These are phyloP conservation scores for Polypterus bichir DNA, from an alignment of 2,113 vertebrate species.

Conservation along the genomic window DNA sequence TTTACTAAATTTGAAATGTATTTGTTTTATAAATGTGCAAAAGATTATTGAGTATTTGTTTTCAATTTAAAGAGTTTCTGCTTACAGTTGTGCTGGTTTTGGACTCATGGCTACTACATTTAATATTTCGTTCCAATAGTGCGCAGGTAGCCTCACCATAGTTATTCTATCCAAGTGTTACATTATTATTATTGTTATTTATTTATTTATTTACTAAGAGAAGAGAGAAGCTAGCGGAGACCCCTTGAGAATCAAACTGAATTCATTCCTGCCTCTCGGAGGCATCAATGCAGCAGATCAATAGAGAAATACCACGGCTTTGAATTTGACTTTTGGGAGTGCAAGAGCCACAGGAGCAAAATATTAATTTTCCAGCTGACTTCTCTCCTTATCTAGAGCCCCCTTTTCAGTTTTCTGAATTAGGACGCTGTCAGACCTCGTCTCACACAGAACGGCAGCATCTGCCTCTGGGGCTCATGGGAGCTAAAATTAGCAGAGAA, in stretches of 20 bases:
- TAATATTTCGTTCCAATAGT: too few species aligned
- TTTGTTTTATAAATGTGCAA: too few species aligned
- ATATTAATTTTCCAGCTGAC: slow-evolving; percentile 12
- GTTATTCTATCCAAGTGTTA: too few species aligned
- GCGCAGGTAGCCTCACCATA: too few species aligned
- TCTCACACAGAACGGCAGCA: neutral
- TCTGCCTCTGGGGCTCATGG: neutral
- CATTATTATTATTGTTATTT: too few species aligned
- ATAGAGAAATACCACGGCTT: neutral
- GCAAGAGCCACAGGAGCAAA: neutral
- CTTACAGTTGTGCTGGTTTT: too few species aligned
- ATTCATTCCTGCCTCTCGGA: neutral
- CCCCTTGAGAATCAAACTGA: neutral
- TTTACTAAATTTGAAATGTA: too few species aligned
- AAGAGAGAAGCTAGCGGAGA: too few species aligned
- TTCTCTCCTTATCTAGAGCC: neutral
- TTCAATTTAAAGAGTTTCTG: too few species aligned
- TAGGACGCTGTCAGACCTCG: neutral
- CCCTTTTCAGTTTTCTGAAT: neutral
- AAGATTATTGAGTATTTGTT: too few species aligned
- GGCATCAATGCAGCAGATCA: neutral
- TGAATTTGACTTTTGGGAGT: neutral
- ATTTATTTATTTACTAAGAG: too few species aligned
- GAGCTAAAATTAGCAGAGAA: neutral
- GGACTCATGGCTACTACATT: too few species aligned